Evolutionary conservation across 2,113 vertebrate genomes (phyloP).

Genomic region (Phrynosoma blainvillii): DNA sequence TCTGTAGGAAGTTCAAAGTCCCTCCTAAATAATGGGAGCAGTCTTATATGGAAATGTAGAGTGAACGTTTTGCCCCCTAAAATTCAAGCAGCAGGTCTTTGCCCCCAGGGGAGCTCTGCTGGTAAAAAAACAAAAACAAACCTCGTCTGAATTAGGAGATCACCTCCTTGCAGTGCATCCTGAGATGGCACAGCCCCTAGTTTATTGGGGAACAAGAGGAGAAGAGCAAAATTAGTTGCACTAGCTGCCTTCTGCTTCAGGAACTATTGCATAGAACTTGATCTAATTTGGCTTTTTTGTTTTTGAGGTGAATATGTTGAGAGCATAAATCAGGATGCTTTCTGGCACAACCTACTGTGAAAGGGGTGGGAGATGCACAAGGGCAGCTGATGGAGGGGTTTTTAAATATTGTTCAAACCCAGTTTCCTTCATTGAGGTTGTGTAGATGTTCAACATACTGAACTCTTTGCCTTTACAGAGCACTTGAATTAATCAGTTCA

Average conservation of each 20-base stretch:
- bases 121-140: background rate
- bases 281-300: background rate
- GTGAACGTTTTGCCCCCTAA: background rate
- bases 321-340: background rate
- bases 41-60: background rate
- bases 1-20: no score
- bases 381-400: no score
- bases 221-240: background rate
- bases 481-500: constrained; percentile 27
- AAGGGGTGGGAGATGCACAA: constrained; percentile 22
- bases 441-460: constrained; percentile 24
- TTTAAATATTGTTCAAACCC: no score
- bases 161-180: no score
- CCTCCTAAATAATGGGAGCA: background rate
- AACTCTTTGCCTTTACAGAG: constrained; percentile 46
- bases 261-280: background rate
- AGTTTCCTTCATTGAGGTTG: background rate
- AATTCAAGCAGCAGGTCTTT: background rate
- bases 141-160: no score
- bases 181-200: no score
- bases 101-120: background rate
- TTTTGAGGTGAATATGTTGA: background rate
- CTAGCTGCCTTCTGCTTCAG: background rate
- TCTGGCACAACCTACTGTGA: background rate
- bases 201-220: no score